Percentiles rank a stretch among this genome's conserved stretches.
These are phyloP conservation scores for Amphibalanus amphitrite DNA, from an alignment of 1,140 invertebrate species.

Conservation along the genomic window DNA sequence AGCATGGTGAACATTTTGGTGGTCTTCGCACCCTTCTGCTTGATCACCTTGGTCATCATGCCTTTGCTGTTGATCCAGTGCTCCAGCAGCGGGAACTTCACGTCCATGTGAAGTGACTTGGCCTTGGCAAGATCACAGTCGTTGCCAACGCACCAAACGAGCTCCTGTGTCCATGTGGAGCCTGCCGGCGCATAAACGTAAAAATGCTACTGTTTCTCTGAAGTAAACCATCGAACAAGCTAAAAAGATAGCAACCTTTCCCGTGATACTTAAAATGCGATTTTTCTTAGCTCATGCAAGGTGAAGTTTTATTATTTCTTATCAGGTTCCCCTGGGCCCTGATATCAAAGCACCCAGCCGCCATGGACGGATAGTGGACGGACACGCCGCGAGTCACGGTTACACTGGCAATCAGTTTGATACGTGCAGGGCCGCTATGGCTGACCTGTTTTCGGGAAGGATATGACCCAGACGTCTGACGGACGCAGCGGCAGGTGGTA, in stretches of 20 bases:
- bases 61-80: conserved; percentile 1
- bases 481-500: neutral
- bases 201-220: too few relatives aligned
- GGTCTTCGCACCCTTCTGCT: conserved; percentile 6
- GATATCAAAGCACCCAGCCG: neutral
- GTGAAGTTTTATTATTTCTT: too few relatives aligned
- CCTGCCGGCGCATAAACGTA: conserved; percentile 6
- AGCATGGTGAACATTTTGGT: conserved; percentile 16
- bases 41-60: neutral
- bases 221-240: too few relatives aligned
- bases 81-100: neutral
- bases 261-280: neutral
- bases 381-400: neutral
- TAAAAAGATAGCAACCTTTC: too few relatives aligned
- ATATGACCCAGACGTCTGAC: neutral
- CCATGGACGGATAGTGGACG: neutral
- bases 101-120: neutral
- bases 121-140: neutral
- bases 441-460: neutral
- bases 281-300: too few relatives aligned
- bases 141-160: conserved; percentile 13
- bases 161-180: conserved; percentile 17
- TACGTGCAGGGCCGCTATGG: neutral
- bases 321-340: too few relatives aligned
- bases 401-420: neutral